Percentiles rank a stretch among this genome's conserved stretches.
Conservation (phyloP, 2,113 vertebrate genomes). For the Megalops atlanticus region DNA sequence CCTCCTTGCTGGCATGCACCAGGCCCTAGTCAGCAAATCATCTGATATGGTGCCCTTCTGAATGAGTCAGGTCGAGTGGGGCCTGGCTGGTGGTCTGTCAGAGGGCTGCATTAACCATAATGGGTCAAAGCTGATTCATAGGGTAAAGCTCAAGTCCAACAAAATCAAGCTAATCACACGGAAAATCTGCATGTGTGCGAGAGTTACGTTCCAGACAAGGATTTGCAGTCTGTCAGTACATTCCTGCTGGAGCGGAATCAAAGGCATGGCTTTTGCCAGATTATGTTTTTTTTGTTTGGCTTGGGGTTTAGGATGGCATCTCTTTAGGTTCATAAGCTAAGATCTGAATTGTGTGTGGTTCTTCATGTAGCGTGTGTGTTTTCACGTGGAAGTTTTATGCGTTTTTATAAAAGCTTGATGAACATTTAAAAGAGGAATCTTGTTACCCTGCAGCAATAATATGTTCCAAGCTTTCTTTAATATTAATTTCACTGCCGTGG, state of each 20-base stretch:
- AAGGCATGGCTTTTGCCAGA: no score
- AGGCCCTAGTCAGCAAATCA: background rate
- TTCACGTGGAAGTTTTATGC: no score
- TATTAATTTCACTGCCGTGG: background rate
- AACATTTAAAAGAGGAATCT: no score
- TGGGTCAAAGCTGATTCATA: background rate
- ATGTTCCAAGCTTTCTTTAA: background rate
- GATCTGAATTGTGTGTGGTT: no score
- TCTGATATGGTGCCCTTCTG: background rate
- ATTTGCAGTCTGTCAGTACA: background rate
- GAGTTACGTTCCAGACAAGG: background rate
- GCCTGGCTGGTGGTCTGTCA: background rate
- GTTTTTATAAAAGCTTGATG: no score
- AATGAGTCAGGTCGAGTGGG: background rate
- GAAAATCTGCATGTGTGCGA: constrained; percentile 15
- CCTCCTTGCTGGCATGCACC: background rate
- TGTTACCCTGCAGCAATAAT: no score
- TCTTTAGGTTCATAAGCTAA: no score
- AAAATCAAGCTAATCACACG: background rate
- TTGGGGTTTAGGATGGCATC: no score
- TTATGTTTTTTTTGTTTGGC: no score
- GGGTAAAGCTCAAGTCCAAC: background rate
- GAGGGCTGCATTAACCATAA: background rate
- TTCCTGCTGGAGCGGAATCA: background rate
- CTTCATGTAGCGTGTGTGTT: no score